Conservation (phyloP, 2,113 vertebrate species). For the Equus quagga region DNA sequence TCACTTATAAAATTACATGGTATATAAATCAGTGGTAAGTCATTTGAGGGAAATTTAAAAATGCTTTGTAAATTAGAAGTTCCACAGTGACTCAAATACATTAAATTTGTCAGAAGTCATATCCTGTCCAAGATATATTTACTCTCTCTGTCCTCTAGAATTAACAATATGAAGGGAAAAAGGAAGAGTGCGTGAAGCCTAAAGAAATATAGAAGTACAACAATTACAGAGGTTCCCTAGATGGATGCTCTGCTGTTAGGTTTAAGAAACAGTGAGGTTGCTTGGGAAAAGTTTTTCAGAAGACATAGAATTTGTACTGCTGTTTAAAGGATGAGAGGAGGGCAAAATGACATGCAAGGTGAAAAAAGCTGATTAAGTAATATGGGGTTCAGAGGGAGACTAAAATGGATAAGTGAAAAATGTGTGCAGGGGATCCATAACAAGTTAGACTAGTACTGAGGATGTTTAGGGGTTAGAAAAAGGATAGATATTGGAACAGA, state of each 20-base stretch:
- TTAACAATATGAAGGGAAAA: not conserved
- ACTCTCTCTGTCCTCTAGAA: not conserved
- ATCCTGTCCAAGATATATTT: not conserved
- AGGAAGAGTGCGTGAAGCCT: not conserved
- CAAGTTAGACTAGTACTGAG: not conserved
- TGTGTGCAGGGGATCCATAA: not conserved
- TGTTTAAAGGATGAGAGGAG: not conserved
- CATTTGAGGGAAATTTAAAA: not conserved
- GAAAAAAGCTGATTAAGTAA: not conserved
- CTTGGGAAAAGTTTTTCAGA: not conserved
- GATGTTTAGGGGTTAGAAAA: not conserved
- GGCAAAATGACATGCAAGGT: not conserved
- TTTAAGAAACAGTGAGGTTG: not conserved
- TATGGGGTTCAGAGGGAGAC: not conserved
- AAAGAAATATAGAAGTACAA: not conserved
- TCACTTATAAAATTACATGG: not conserved
- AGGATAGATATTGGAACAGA: not conserved
- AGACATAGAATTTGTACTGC: not conserved
- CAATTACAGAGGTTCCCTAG: not conserved
- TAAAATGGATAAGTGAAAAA: not conserved
- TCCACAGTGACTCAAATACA: not conserved
- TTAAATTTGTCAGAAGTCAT: not conserved
- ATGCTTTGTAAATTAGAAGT: not conserved
- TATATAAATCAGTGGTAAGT: not conserved
- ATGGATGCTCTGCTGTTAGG: not conserved